A percentile compares a stretch with the other conserved stretches of the same genome.
Evolutionary conservation across 2,888 invertebrate genomes (phyloP).

Genomic region (Phanerotoma sp.): DNA sequence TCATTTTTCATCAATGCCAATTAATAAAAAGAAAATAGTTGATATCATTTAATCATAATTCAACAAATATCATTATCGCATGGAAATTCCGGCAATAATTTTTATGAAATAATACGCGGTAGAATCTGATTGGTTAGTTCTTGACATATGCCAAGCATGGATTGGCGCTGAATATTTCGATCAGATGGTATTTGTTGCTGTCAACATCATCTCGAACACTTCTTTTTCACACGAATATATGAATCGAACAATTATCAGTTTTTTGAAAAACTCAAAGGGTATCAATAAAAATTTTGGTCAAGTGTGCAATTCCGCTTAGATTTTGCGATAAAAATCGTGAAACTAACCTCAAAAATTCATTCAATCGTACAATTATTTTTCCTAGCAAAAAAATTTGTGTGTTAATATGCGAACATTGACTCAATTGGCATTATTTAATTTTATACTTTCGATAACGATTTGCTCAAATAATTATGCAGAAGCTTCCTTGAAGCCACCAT

Average conservation of each 20-base stretch:
- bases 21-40: background rate
- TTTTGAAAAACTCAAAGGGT: background rate
- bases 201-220: slow-evolving; percentile 10
- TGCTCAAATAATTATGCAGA: slow-evolving; percentile 21
- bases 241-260: background rate
- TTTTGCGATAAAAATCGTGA: background rate
- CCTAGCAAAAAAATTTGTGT: slow-evolving; percentile 3
- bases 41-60: no score
- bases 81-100: no score
- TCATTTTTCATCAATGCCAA: no score
- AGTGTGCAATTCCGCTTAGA: no score
- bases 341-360: background rate
- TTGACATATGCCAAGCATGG: slow-evolving; percentile 15
- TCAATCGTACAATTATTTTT: no score
- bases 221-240: background rate
- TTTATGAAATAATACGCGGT: slow-evolving; percentile 19
- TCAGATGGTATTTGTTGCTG: slow-evolving; percentile 4
- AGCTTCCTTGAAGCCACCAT: slow-evolving; percentile 24
- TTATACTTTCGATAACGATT: slow-evolving; percentile 28
- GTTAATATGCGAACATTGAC: slow-evolving; percentile 35
- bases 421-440: slow-evolving; percentile 19
- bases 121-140: slow-evolving; percentile 12
- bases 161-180: slow-evolving; percentile 10
- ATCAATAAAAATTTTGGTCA: background rate
- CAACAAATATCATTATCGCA: no score